Conservation (phyloP, 2,113 vertebrate genomes). For the Irena cyanogastra region DNA sequence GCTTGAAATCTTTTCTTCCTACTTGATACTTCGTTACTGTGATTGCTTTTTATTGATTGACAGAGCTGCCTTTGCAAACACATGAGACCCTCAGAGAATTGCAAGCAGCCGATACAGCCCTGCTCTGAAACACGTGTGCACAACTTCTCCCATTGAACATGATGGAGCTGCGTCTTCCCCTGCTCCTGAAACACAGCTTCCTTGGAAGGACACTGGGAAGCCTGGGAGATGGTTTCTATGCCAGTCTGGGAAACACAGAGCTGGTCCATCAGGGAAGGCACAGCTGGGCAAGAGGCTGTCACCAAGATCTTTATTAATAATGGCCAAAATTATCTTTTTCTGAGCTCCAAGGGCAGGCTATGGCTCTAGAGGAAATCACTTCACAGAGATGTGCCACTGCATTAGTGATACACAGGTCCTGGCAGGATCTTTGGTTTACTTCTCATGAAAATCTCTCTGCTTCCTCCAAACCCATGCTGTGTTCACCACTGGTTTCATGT, state of each 20-base stretch:
- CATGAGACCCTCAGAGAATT: neutral
- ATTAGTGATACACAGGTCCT: neutral
- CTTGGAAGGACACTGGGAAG: neutral
- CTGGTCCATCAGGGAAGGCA: neutral
- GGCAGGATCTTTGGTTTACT: neutral
- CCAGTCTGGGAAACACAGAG: neutral
- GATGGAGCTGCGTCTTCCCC: neutral
- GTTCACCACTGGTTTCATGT: neutral
- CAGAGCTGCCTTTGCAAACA: slow-evolving; percentile 29
- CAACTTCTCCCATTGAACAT: rapidly evolving
- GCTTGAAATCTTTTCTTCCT: slow-evolving; percentile 49
- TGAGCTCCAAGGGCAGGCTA: neutral
- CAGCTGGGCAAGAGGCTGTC: neutral
- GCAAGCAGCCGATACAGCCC: neutral
- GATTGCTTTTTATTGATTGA: slow-evolving; percentile 64
- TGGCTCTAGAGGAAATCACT: neutral
- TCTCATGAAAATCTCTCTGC: neutral
- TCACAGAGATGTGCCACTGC: neutral
- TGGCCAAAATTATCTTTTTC: neutral
- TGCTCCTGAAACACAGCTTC: neutral
- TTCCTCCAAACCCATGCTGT: neutral
- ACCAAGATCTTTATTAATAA: neutral
- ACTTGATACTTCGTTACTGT: slow-evolving; percentile 49
- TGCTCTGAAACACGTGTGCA: rapidly evolving
- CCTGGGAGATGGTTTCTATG: neutral